Conservation (phyloP, 2,113 vertebrate species). For the Podocnemis expansa region DNA sequence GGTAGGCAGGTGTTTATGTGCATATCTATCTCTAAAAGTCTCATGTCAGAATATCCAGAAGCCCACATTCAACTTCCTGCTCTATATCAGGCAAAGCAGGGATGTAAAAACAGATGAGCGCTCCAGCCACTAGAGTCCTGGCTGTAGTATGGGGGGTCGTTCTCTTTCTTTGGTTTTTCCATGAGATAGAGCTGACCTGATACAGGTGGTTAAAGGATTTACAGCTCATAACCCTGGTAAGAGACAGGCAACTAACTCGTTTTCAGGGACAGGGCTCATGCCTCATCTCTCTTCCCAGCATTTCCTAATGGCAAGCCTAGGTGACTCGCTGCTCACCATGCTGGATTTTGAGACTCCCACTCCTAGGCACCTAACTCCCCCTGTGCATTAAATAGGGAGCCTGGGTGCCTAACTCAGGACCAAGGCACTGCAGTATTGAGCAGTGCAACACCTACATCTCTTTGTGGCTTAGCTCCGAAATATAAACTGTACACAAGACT, state of each 20-base stretch:
- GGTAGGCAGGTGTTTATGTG: too few species aligned
- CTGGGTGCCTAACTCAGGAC: too few species aligned
- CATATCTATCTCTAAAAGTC: not conserved
- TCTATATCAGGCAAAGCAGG: too few species aligned
- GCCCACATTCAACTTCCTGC: too few species aligned
- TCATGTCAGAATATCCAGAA: too few species aligned
- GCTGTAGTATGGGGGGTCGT: not conserved
- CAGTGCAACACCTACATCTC: not conserved
- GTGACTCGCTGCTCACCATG: not conserved
- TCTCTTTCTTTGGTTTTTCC: not conserved
- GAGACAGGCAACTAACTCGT: not conserved
- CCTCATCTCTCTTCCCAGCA: not conserved
- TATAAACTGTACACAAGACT: not conserved
- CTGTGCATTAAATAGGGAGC: not conserved
- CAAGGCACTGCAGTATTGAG: not conserved
- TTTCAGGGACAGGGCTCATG: not conserved
- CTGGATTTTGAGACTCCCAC: not conserved
- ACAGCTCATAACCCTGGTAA: not conserved
- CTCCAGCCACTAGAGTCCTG: too few species aligned
- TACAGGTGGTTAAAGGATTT: not conserved
- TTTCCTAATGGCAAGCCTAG: not conserved
- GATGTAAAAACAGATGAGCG: too few species aligned
- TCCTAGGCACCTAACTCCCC: not conserved
- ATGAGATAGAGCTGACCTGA: not conserved
- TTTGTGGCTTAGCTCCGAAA: not conserved